Percentiles rank a stretch among this genome's conserved stretches.
These are phyloP conservation scores for Cephus runcator DNA, from an alignment of 2,888 invertebrate genomes.

Conservation along the genomic window DNA sequence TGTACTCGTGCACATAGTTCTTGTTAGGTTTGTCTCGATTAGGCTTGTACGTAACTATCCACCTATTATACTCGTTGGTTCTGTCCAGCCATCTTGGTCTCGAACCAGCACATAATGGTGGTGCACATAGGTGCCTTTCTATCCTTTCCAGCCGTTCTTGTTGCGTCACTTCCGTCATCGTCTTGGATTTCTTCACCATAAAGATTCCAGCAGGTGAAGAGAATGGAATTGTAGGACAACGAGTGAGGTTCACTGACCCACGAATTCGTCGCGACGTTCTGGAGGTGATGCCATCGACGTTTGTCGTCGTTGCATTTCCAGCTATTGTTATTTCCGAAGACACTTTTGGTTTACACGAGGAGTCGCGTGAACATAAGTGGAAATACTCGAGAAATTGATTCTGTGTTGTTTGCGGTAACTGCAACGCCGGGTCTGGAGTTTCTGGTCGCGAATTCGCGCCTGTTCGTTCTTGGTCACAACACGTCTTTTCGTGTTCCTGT, in stretches of 20 bases:
- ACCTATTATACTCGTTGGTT: constrained; percentile 46
- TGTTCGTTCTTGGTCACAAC: constrained; percentile 60
- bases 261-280: constrained; percentile 64
- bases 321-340: background rate
- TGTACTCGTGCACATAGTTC: constrained; percentile 53
- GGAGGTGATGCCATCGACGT: constrained; percentile 28
- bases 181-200: constrained; percentile 66
- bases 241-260: constrained; percentile 62
- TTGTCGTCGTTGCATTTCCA: constrained; percentile 18
- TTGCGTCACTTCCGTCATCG: constrained; percentile 65
- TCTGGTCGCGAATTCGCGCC: constrained; percentile 65
- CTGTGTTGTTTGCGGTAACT: constrained; percentile 49
- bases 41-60: constrained; percentile 55
- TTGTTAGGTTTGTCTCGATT: constrained; percentile 47
- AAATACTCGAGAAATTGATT: constrained; percentile 68
- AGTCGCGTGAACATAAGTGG: constrained; percentile 51
- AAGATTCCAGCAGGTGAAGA: constrained; percentile 69
- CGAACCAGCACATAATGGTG: constrained; percentile 49
- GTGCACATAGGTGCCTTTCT: constrained; percentile 67
- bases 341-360: constrained; percentile 11
- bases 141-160: constrained; percentile 68
- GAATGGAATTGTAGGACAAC: constrained; percentile 68
- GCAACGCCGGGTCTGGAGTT: constrained; percentile 44
- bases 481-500: constrained; percentile 67
- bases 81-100: constrained; percentile 58